Evolutionary conservation across 2,888 invertebrate species (phyloP), one percentile per base, ranked within the genome.

Genomic region (Acleris emargana): DNA sequence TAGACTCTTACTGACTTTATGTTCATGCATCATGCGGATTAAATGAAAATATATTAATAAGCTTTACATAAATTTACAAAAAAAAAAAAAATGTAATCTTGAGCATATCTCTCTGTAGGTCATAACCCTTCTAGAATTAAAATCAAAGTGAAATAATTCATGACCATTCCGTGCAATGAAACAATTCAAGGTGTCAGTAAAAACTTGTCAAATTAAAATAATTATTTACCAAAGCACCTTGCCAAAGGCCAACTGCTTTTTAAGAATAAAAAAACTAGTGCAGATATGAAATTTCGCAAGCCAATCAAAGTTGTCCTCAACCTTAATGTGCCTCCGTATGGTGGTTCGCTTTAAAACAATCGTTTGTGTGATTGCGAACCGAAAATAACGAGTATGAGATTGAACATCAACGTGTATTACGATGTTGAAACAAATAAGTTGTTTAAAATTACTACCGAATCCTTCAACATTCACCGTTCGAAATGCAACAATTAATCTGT

Each of bases 291-390:
- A 71, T 81, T 78, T 78, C 73, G 72, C 71, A 79, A 78, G 64
- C 73, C 69, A 74, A 75, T 66, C 61, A 71, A 60, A 59, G 62
- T 54, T 70, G 85, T 81, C 85, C 86, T 87, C 78, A 78, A 82
- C 86, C 85, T 83, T 86, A 86, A 85, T 87, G 80, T 69, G 61
- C 67, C 64, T 70, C 72, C 54, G 69, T 71, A 71, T 74, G 47
- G 38, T 22, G 22, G 32, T 62, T 64, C 18, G 16, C 71, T 71
- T 60, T 49, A 50, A 32, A 17, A 57, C 50, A 66, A 55, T 20
- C 16, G 13, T 60, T 55, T n/a, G n/a, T 52, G 20, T 18, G 43
- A 22, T 45, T 45, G 13, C 25, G 25, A 38, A 20, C 25, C 9
- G 38, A 57, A 25, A 57, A 57, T 57, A 42, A 25, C n/a, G n/a